phyloP scores from a whole-genome alignment of 2,888 invertebrate genomes.

The Argyra leucocephala region DNA sequence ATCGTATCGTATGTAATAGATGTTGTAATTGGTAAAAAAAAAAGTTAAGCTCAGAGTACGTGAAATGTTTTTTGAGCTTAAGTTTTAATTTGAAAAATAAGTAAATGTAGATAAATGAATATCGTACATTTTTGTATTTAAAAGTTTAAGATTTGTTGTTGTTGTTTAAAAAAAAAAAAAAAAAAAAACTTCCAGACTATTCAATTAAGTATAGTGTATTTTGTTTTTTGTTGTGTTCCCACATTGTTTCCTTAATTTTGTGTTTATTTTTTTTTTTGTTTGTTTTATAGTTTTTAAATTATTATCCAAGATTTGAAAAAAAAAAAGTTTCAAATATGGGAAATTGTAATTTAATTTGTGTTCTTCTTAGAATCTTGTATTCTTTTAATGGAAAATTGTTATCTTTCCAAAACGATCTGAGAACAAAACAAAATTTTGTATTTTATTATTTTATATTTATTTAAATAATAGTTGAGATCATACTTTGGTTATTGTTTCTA shows the following conservation, averaged over 20 bases:
- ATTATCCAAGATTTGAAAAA: neutral
- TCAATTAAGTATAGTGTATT: neutral
- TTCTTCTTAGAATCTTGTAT: neutral
- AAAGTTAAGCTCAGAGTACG: too few species aligned
- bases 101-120: too few species aligned
- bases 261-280: neutral
- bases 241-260: conserved; percentile 1
- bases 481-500: neutral
- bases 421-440: neutral
- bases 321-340: neutral
- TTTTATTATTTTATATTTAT: neutral
- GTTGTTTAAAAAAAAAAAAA: too few species aligned
- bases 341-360: neutral
- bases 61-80: too few species aligned
- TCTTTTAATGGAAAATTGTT: neutral
- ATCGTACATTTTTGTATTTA: too few species aligned
- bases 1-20: too few species aligned
- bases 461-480: conserved; percentile 6
- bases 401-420: neutral
- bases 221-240: neutral
- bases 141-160: too few species aligned
- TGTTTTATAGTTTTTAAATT: neutral
- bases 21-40: too few species aligned
- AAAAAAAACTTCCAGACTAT: neutral
- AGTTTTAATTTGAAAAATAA: too few species aligned